Evolutionary conservation across 2,797 vertebrate genomes (phyloP), one percentile per base, ranked within the genome.

Genomic region (Gorsachius magnificus): DNA sequence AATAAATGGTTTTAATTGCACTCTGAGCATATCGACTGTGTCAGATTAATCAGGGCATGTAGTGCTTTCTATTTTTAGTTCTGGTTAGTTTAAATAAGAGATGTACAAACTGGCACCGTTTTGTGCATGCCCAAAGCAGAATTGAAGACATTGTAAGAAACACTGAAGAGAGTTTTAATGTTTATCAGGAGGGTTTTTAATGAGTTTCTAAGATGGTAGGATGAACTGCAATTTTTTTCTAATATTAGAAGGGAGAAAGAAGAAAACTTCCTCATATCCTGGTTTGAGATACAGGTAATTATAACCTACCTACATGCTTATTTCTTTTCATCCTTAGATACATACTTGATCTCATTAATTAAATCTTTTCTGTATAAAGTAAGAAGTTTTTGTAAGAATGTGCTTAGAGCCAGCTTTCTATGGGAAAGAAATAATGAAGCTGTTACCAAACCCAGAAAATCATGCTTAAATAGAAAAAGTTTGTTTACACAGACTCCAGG

Each of bases 401-500:
- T 2, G 7, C 11, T n/a, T 74, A 51, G 17, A 61, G 2, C 4
- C 48, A 31, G 19, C 48, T 86, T 87, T 71, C 33, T 41, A 14
- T 24, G 4, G 7, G 14, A 80, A 65, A 83, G 8, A 29, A 60
- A 60, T 45, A 64, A 64, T 7, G 16, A 83, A 74, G 1, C 9
- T 56, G 3, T 66, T 63, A 64, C 11, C 3, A 63, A 76, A 75
- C 35, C 1, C 10, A 77, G 43, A 82, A 76, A 60, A 21, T 33
- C 22, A 36, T 10, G 2, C 6, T 66, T 77, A 51, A 25, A 29
- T 60, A 10, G 17, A 31, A n/a, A 48, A 51, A n/a, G 1, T 11
- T 63, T 60, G 4, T 41, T 56, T 68, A 36, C 5, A 31, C 1
- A 63, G 25, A 61, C 0, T 0, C 2, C 3, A 48, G 8, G 13